These are phyloP conservation scores for Tangara arthus DNA, from an alignment of 2,797 vertebrate species.

Conservation along the genomic window DNA sequence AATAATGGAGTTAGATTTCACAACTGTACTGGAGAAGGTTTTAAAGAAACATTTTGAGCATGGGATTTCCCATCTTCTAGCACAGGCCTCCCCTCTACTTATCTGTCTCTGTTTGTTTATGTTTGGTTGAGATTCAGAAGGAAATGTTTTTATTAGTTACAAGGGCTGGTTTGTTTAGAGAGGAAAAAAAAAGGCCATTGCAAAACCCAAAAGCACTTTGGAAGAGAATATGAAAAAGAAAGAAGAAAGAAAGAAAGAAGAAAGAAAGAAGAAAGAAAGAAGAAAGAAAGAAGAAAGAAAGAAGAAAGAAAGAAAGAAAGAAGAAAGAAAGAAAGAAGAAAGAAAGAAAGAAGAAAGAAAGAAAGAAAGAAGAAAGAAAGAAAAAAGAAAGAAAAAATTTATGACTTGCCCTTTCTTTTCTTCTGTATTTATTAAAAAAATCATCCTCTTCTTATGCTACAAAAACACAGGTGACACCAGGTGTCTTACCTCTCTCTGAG, in stretches of 20 bases:
- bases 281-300: too few species aligned
- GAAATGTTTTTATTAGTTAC: neutral
- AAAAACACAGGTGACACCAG: neutral
- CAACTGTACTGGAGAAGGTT: neutral
- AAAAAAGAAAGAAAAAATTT: neutral
- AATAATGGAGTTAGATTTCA: neutral
- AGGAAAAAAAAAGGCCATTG: neutral
- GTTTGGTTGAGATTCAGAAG: neutral
- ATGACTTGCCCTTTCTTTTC: neutral
- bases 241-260: too few species aligned
- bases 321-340: too few species aligned
- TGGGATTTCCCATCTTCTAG: conserved; percentile 1
- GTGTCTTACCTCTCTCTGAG: conserved; percentile 91
- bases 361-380: too few species aligned
- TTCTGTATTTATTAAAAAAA: neutral
- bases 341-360: too few species aligned
- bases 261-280: too few species aligned
- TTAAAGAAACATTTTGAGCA: neutral
- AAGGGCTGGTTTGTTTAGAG: neutral
- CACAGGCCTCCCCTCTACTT: neutral
- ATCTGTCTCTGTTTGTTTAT: neutral
- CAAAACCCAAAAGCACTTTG: neutral
- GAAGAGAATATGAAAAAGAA: neutral
- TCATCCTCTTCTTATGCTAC: neutral
- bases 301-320: too few species aligned